Evolutionary conservation across 2,113 vertebrate genomes (phyloP), one percentile per base, ranked within the genome.

Genomic region (Stomatorhinus ivindoensis): DNA sequence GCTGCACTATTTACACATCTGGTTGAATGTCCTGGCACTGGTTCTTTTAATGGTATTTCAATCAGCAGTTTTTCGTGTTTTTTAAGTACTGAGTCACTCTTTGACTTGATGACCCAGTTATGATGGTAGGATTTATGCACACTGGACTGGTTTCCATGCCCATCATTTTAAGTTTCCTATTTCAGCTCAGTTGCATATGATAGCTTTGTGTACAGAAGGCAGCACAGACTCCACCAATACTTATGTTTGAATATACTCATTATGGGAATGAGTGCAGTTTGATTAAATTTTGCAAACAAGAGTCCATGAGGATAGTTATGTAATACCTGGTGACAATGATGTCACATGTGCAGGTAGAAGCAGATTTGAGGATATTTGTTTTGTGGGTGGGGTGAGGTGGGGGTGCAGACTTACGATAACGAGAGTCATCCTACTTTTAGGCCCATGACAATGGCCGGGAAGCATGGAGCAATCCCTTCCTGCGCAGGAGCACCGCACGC

Each of bases 381-480:
- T 80, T 84, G 82, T n/a, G 9, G 39, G 82, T 24, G 24, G 44
- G 44, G 19, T 24, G 24, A 24, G 44, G 19, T 8, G 42, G 51
- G 53, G 15, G 24, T 6, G 35, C 44, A n/a, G n/a, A 31, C 53
- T 50, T 15, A 76, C n/a, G 1, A 19, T 55, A n/a, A 89, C 10
- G 6, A 35, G 1, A 39, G 5, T 90, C 0, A 87, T 88, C 91
- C 87, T 46, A 21, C 0, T 4, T 48, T n/a, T 92, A 99, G 98
- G 97, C 98, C 73, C 95, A 96, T 0, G 95, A 96, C 17, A 96
- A 95, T 89, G 93, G 93, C 87, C 94, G 93, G 90, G 97, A 98
- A 1, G 91, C 50, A 1, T 48, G n/a, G 5, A 88, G 91, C 58
- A 98, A 97, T 90, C 97, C 97, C 0, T 97, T 99, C 87, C 90